A percentile compares a stretch with the other conserved stretches of the same genome.
phyloP scores from a whole-genome alignment of 2,113 vertebrate genomes.

The Callipepla californica region DNA sequence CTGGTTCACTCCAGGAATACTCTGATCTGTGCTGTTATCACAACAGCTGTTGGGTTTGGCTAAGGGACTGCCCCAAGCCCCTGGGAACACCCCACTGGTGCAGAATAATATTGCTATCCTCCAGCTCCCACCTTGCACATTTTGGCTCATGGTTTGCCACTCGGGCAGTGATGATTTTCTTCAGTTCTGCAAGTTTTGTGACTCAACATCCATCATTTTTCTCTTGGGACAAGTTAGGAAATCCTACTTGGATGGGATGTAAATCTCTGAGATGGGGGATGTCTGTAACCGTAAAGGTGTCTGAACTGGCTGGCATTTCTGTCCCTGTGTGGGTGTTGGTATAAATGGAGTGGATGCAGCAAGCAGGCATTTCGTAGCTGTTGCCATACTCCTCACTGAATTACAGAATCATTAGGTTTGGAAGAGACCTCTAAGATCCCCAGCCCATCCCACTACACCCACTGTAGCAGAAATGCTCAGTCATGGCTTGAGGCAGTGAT shows the following conservation, averaged over 20 bases:
- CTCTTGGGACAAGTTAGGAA: neutral
- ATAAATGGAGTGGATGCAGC: neutral
- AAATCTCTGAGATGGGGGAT: neutral
- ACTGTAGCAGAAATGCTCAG: too few species aligned
- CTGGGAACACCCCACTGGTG: accelerated
- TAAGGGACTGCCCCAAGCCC: too few species aligned
- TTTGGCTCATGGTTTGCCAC: neutral
- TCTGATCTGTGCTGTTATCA: neutral
- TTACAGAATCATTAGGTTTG: too few species aligned
- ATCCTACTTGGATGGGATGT: neutral
- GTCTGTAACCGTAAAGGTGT: neutral
- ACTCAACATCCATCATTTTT: neutral
- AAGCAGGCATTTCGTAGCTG: neutral
- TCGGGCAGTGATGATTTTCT: neutral
- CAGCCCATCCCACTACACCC: too few species aligned
- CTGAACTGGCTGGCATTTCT: neutral
- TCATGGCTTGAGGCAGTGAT: too few species aligned
- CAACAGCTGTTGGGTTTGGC: neutral
- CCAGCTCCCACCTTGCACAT: neutral
- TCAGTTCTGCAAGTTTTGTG: neutral
- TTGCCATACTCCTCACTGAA: neutral
- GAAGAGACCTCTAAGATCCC: too few species aligned
- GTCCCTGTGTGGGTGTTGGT: neutral
- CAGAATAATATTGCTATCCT: neutral
- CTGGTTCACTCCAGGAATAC: neutral